Percentiles rank a stretch among this genome's conserved stretches.
phyloP scores from a whole-genome alignment of 2,888 invertebrate genomes.

The Thysanoteuthis rhombus region DNA sequence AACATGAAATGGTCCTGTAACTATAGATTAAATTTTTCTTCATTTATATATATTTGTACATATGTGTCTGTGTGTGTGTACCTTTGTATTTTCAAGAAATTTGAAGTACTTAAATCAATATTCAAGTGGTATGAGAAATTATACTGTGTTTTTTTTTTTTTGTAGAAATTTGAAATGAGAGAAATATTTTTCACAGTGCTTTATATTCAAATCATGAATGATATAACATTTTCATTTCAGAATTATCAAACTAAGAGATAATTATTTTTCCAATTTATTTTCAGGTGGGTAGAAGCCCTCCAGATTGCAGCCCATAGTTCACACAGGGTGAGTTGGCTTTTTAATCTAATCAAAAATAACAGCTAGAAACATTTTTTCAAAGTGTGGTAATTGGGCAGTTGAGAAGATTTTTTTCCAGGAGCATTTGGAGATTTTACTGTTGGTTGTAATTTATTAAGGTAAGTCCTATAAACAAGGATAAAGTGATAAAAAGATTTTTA shows the following conservation, averaged over 20 bases:
- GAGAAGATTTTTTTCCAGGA: too few relatives aligned
- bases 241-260: not conserved
- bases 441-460: too few relatives aligned
- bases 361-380: too few relatives aligned
- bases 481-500: too few relatives aligned
- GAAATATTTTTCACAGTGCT: too few relatives aligned
- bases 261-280: not conserved
- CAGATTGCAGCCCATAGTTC: slow-evolving; percentile 30
- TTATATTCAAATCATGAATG: not conserved
- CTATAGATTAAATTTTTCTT: not conserved
- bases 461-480: too few relatives aligned
- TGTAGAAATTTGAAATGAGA: too few relatives aligned
- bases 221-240: not conserved
- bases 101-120: too few relatives aligned
- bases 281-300: slow-evolving; percentile 30
- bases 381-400: too few relatives aligned
- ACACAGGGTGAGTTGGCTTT: slow-evolving; percentile 20
- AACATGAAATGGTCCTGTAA: not conserved
- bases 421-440: too few relatives aligned
- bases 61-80: not conserved
- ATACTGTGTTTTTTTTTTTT: too few relatives aligned
- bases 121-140: too few relatives aligned
- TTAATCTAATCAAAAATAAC: not conserved
- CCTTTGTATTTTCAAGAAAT: not conserved
- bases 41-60: not conserved